phyloP scores from a whole-genome alignment of 1,140 invertebrate species.

The Tribolium madens region DNA sequence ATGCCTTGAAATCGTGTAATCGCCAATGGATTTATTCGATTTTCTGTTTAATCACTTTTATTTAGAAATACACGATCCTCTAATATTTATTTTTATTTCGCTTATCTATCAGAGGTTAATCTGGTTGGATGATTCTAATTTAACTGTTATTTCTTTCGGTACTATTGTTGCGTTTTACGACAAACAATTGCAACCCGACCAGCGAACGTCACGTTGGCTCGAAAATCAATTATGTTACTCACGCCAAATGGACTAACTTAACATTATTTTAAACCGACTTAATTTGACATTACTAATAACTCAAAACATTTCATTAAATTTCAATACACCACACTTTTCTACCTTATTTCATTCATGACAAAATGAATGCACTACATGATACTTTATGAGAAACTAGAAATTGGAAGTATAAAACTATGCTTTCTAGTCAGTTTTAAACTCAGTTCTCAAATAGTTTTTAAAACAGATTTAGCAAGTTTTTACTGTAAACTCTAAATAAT shows the following conservation, averaged over 20 bases:
- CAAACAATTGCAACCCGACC: constrained; percentile 2
- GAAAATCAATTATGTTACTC: constrained; percentile 18
- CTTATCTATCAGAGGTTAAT: constrained; percentile 21
- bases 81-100: constrained; percentile 34
- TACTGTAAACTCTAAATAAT: too few species aligned
- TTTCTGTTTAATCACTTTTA: constrained; percentile 28
- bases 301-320: not conserved
- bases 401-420: too few species aligned
- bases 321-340: too few species aligned
- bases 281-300: not conserved
- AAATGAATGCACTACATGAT: too few species aligned
- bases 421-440: too few species aligned
- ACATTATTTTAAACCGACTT: constrained; percentile 9
- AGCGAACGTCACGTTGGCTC: constrained; percentile 28
- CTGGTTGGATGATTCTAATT: constrained; percentile 28
- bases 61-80: constrained; percentile 13
- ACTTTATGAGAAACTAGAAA: too few species aligned
- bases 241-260: not conserved
- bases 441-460: too few species aligned
- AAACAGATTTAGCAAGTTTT: too few species aligned
- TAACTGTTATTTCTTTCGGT: constrained; percentile 34
- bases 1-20: constrained; percentile 12
- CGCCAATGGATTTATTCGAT: constrained; percentile 13
- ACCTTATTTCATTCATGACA: too few species aligned
- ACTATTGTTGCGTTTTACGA: constrained; percentile 20